Evolutionary conservation across 1,140 invertebrate genomes (phyloP).

Genomic region (Popillia japonica): DNA sequence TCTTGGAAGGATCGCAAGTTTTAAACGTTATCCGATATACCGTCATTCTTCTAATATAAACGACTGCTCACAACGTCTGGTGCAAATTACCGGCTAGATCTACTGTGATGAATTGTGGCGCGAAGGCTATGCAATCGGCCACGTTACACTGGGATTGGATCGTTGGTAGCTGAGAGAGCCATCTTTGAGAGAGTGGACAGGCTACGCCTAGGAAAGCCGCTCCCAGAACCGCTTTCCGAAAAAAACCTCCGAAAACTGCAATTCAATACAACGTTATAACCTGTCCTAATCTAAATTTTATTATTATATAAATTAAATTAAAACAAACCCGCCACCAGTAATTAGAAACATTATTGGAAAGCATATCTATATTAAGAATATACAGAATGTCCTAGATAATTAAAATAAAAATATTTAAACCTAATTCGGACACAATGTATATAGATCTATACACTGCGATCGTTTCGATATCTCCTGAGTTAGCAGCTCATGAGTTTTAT

Average conservation of each 20-base stretch:
- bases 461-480: too few relatives aligned
- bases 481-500: too few relatives aligned
- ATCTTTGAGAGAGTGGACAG: slow-evolving; percentile 76
- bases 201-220: slow-evolving; percentile 73
- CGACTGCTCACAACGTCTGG: background rate
- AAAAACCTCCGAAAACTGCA: slow-evolving; percentile 76
- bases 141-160: slow-evolving; percentile 57
- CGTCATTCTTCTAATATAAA: background rate
- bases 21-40: background rate
- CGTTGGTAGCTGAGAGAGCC: slow-evolving; percentile 68
- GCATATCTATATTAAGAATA: too few relatives aligned
- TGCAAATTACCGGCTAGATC: slow-evolving; percentile 25
- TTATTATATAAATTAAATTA: too few relatives aligned
- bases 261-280: too few relatives aligned
- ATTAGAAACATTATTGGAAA: too few relatives aligned
- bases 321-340: too few relatives aligned
- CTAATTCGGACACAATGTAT: too few relatives aligned
- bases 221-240: slow-evolving; percentile 69
- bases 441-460: too few relatives aligned
- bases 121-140: background rate
- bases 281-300: too few relatives aligned
- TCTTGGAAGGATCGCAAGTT: background rate
- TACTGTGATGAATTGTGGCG: slow-evolving; percentile 7
- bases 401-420: too few relatives aligned
- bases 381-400: too few relatives aligned